Base-by-base conservation (phyloP, 2,113 vertebrate genomes). In the Rhinoderma darwinii region DNA sequence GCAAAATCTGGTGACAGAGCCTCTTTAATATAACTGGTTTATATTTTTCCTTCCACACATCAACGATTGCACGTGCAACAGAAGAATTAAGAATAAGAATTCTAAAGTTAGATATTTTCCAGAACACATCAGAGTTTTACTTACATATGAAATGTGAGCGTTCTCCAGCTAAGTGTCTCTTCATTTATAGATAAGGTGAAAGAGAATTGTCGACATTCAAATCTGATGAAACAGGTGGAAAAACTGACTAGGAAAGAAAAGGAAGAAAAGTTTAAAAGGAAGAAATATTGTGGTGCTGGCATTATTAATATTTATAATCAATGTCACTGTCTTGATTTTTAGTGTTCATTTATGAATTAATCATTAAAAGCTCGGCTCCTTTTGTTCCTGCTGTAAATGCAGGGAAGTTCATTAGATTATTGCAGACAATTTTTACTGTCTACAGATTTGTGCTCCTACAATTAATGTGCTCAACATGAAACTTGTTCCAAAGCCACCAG, bases 271-370 rank as follows among this genome's bases (percentile, higher is more conserved):
- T 50, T 50, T 77, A 6, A 77, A 77, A 50, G 51, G 51, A 79
- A 37, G 39, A 51, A 59, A 41, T 81, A 61, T 51, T 61, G 43
- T 39, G 27, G 78, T 17, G 20, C 43, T 81, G 32, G 51, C 54
- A 61, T 81, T 81, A 61, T 81, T 81, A 59, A 81, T 61, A 81
- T 61, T 39, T 81, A 81, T 39, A 41, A 81, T 81, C 51, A 81
- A 81, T 43, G 54, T 81, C 78, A 79, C 18, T 59, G 32, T 81
- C 78, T 61, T 61, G 32, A 41, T 81, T 81, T 81, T 80, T 59
- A 81, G 32, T 81, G 78, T 81, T 43, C 22, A 22, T 43, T 8
- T 61, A 81, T 61, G 37, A 81, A 81, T 61, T 81, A 51, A 80
- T 80, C 50, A 80, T 80, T 80, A 80, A 56, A 59, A n/a, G 35